These are phyloP conservation scores for Pogonomyrmex barbatus DNA, from an alignment of 1,140 invertebrate genomes.

Conservation along the genomic window DNA sequence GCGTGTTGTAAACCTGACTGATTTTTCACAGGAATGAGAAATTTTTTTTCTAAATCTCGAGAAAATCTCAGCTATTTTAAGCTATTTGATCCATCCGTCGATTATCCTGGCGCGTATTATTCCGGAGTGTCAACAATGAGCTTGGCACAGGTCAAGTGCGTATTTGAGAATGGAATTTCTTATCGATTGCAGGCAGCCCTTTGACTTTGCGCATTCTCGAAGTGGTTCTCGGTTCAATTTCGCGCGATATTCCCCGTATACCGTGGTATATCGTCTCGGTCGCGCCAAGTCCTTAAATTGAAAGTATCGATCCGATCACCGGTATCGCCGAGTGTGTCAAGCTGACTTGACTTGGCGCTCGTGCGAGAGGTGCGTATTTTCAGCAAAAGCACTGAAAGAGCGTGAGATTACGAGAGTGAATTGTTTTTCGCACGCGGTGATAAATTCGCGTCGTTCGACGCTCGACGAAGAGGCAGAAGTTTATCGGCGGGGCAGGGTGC, in stretches of 20 bases:
- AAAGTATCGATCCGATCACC: conserved; percentile 43
- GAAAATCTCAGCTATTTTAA: neutral
- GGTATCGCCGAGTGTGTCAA: conserved; percentile 10
- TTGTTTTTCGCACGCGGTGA: conserved; percentile 46
- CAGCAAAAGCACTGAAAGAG: conserved; percentile 24
- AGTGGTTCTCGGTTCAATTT: conserved; percentile 50
- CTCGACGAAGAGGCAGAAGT: conserved; percentile 1
- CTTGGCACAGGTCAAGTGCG: too few species aligned
- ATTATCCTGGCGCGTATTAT: too few species aligned
- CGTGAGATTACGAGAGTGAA: conserved; percentile 33
- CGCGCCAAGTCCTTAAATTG: conserved; percentile 31
- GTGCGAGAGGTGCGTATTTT: conserved; percentile 27
- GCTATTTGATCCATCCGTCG: neutral
- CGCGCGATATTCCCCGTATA: conserved; percentile 30
- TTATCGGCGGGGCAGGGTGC: conserved; percentile 24
- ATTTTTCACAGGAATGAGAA: neutral
- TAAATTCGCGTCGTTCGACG: conserved; percentile 36
- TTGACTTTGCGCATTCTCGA: conserved; percentile 31
- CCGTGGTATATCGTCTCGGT: conserved; percentile 28
- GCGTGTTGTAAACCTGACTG: neutral
- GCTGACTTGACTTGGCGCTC: conserved; percentile 6
- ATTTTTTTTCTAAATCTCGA: neutral
- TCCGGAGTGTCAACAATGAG: too few species aligned
- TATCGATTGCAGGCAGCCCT: neutral
- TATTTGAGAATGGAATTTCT: neutral